Conservation (phyloP, 2,888 invertebrate species). For the Stratiomys singularior region DNA sequence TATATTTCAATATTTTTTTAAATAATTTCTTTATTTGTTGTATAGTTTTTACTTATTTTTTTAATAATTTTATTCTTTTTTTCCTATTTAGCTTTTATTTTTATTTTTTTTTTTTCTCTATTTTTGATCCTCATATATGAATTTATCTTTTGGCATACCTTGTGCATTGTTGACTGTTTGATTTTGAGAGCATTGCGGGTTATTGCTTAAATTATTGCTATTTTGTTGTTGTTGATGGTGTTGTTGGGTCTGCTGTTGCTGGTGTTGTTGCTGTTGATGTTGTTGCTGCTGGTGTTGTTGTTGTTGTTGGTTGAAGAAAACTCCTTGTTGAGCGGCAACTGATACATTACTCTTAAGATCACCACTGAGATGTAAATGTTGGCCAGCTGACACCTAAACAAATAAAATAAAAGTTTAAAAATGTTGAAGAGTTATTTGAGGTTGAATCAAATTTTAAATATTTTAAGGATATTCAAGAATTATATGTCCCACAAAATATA, state of each 20-base stretch:
- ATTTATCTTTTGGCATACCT: too few species aligned
- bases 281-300: conserved; percentile 60
- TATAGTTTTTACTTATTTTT: too few species aligned
- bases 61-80: too few species aligned
- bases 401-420: conserved; percentile 15
- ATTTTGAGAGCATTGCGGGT: conserved; percentile 57
- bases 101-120: too few species aligned
- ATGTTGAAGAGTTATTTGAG: not conserved
- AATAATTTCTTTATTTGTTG: too few species aligned
- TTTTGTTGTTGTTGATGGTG: conserved; percentile 63
- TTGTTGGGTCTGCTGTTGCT: conserved; percentile 49
- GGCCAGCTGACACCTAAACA: conserved; percentile 85
- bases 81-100: too few species aligned
- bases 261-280: conserved; percentile 46
- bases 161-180: conserved; percentile 63
- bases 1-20: too few species aligned
- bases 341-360: conserved; percentile 79
- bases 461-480: not conserved
- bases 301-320: conserved; percentile 73
- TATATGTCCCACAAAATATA: too few species aligned
- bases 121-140: too few species aligned
- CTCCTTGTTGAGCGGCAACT: conserved; percentile 86
- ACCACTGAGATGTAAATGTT: conserved; percentile 82
- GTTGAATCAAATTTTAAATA: not conserved
- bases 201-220: conserved; percentile 47